These are phyloP conservation scores for Halocynthia roretzi DNA, from an alignment of 23 tunicate species.

Conservation along the genomic window DNA sequence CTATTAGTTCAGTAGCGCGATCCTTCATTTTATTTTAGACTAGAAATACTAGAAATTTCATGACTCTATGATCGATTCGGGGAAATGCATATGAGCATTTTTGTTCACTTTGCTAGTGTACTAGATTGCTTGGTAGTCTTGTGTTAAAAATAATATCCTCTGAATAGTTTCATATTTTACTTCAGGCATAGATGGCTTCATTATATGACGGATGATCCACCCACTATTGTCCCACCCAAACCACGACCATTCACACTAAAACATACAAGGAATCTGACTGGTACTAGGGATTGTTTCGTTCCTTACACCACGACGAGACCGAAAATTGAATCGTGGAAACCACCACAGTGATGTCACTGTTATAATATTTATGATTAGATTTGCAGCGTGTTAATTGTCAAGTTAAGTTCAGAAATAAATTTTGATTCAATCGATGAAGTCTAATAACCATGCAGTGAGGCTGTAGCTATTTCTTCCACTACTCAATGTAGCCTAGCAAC, in stretches of 20 bases:
- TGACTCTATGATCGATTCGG: no score
- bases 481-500: no score
- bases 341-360: conserved; percentile 25
- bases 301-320: conserved; percentile 77
- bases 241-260: conserved; percentile 52
- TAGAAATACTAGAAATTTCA: no score
- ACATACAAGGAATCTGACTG: conserved; percentile 74
- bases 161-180: neutral
- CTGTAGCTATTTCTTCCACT: no score
- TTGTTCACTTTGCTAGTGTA: no score
- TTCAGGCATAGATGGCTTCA: conserved; percentile 85
- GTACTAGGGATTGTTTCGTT: conserved; percentile 81
- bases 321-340: conserved; percentile 91
- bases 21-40: no score
- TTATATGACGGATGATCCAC: conserved; percentile 97
- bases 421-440: no score
- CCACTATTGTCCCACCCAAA: conserved; percentile 74
- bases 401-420: no score
- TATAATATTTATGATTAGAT: neutral
- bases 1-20: no score
- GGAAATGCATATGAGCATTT: no score
- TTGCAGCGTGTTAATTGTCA: neutral
- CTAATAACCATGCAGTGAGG: no score
- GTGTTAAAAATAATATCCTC: neutral
- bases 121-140: no score